phyloP scores from a whole-genome alignment of 2,113 vertebrate species.

The Xiphophorus hellerii region DNA sequence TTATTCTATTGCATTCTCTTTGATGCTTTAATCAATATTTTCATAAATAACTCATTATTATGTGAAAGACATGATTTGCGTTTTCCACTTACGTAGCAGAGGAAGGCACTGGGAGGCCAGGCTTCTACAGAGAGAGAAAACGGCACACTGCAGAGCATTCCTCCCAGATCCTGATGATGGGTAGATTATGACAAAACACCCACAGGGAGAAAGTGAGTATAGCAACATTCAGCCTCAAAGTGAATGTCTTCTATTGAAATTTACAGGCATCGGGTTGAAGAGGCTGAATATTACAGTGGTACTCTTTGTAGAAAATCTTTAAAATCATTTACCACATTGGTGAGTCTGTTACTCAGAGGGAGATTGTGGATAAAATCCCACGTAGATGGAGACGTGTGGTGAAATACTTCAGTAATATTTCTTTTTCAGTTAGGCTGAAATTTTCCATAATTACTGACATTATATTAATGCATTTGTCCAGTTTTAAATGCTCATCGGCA shows the following conservation, averaged over 20 bases:
- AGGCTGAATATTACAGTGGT: background rate
- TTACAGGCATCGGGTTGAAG: background rate
- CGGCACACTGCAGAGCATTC: constrained; percentile 21
- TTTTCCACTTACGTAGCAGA: constrained; percentile 50
- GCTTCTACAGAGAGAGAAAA: constrained; percentile 53
- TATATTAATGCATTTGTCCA: background rate
- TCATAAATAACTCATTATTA: background rate
- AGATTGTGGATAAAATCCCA: too few relatives aligned
- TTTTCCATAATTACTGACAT: background rate
- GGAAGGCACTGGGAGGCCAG: constrained; percentile 65
- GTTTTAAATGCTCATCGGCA: background rate
- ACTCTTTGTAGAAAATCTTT: background rate
- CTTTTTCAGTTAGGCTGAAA: background rate
- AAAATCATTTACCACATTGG: background rate
- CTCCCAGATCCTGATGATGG: constrained; percentile 25
- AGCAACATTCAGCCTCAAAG: background rate
- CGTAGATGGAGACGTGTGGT: background rate
- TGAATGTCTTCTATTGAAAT: background rate
- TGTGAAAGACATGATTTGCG: background rate
- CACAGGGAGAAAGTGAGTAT: constrained; percentile 51
- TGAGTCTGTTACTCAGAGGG: background rate
- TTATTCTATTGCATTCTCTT: background rate
- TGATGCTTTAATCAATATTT: background rate
- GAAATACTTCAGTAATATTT: background rate
- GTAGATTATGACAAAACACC: constrained; percentile 12